These are phyloP conservation scores for Eupsilia transversa DNA, from an alignment of 2,888 invertebrate species.

Conservation along the genomic window DNA sequence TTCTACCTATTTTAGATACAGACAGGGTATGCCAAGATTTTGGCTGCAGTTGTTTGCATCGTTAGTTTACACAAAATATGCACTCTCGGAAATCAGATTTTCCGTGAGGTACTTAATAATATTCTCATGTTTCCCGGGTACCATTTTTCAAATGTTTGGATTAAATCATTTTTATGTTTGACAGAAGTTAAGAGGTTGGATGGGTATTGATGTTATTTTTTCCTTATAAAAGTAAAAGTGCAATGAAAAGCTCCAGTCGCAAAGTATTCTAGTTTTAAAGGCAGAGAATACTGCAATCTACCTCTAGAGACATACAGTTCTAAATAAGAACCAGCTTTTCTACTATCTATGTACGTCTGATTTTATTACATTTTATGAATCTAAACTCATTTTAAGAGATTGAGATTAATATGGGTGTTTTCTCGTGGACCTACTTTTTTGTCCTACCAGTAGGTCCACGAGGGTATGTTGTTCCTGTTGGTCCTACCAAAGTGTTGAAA, in stretches of 20 bases:
- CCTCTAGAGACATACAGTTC: background rate
- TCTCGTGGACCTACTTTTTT: no score
- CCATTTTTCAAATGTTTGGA: background rate
- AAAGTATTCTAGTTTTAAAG: background rate
- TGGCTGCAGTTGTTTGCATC: conserved; percentile 27
- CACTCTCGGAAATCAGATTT: conserved; percentile 46
- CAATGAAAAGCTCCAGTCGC: no score
- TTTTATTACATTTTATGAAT: no score
- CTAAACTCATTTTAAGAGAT: no score
- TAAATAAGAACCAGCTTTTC: background rate
- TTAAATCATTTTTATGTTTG: background rate
- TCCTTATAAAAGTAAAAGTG: background rate
- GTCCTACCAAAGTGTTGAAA: no score
- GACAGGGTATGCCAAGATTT: conserved; percentile 48
- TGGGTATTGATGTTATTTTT: background rate
- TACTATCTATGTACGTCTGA: no score
- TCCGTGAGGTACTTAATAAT: background rate
- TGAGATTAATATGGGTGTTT: no score
- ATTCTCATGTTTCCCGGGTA: background rate
- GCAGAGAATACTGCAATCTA: background rate
- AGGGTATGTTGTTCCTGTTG: no score
- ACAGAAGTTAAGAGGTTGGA: no score
- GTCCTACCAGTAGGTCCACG: no score
- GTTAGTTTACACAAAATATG: conserved; percentile 38
- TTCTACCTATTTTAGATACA: conserved; percentile 19